Evolutionary conservation across 2,113 vertebrate genomes (phyloP), one percentile per base, ranked within the genome.

Genomic region (Syngnathoides biaculeatus): DNA sequence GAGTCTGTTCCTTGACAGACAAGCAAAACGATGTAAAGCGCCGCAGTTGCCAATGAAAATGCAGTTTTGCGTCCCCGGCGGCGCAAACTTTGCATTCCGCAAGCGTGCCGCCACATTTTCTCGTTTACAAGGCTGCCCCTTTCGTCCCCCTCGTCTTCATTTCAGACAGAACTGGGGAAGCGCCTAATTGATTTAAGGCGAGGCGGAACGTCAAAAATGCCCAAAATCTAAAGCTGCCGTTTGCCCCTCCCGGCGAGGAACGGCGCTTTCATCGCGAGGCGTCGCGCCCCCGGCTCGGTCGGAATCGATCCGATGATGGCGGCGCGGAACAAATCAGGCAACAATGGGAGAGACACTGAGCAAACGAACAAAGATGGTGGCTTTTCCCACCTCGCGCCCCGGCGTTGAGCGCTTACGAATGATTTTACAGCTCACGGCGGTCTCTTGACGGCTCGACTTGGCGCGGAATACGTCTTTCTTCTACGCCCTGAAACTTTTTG

Each of bases 101-200:
- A 12, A 30, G 15, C 55, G 24, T 43, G 42, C 27, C 72, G 48
- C 73, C 60, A 66, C 42, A 52, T 72, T 60, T 71, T 14, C 43
- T 59, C 71, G 69, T 83, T 82, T 79, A 74, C 82, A 22, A 71
- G 53, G 53, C 71, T 48, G 42, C 69, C 42, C 69, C 42, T 40
- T 77, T 79, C 79, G 68, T 80, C 58, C 77, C 45, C 63, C 38
- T 76, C 78, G 48, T 75, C 58, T 67, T 57, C 17, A 74, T 65
- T 73, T 65, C 2, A 55, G 65, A 69, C 43, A 75, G 62, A 22
- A 53, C 40, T 63, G 72, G 57, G 72, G 57, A 26, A 62, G 39
- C 60, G 63, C 73, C 69, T 86, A 87, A 87, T 79, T 86, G 73
- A 79, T 81, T 83, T 77, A 85, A 84, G 50, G 61, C 47, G 20